These are phyloP conservation scores for Baccha elongata DNA, from an alignment of 2,888 invertebrate species.

Conservation along the genomic window DNA sequence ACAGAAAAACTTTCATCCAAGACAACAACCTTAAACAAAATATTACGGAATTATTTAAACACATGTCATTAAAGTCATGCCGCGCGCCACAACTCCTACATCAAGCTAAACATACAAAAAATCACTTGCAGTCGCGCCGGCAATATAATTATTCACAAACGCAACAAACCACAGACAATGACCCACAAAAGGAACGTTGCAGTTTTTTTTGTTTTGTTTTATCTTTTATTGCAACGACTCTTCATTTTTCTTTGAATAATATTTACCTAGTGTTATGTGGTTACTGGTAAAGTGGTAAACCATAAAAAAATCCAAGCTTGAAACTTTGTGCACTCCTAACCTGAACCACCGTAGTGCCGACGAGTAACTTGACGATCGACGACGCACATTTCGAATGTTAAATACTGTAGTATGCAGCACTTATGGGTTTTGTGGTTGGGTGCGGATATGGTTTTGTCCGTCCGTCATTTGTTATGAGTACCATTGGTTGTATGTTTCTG, in stretches of 20 bases:
- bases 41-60: conserved; percentile 13
- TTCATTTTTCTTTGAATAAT: conserved; percentile 11
- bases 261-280: not conserved
- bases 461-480: conserved; percentile 7
- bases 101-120: conserved; percentile 4
- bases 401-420: conserved; percentile 39
- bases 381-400: conserved; percentile 27
- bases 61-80: conserved; percentile 10
- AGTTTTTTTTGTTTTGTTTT: conserved; percentile 1
- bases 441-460: conserved; percentile 37
- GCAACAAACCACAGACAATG: conserved; percentile 68
- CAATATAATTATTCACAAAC: conserved; percentile 25
- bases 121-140: conserved; percentile 1
- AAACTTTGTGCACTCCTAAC: conserved; percentile 2
- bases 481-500: not conserved
- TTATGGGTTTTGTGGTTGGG: conserved; percentile 29
- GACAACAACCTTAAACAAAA: not conserved
- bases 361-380: not conserved
- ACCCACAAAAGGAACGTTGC: conserved; percentile 49
- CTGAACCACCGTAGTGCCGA: not conserved
- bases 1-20: too few relatives aligned
- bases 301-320: conserved; percentile 7
- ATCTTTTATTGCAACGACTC: conserved; percentile 21
- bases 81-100: conserved; percentile 6
- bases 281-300: conserved; percentile 25